Evolutionary conservation across 2,113 vertebrate genomes (phyloP).

Genomic region (Ammospiza nelsoni): DNA sequence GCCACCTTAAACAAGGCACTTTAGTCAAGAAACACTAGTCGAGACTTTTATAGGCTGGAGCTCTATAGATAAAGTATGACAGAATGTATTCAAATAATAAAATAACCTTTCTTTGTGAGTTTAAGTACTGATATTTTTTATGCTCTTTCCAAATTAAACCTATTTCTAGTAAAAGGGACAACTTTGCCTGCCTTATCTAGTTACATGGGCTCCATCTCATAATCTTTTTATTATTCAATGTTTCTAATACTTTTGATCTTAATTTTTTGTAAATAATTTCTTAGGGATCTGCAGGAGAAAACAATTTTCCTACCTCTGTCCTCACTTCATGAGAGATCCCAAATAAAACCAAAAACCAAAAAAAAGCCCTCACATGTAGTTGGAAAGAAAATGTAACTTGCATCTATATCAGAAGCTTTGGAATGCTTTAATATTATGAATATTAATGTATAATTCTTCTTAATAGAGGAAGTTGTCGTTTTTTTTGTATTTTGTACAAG

Average conservation of each 20-base stretch:
- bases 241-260: not conserved
- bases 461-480: not conserved
- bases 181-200: not conserved
- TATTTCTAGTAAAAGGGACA: not conserved
- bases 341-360: not conserved
- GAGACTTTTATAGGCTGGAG: not conserved
- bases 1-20: not conserved
- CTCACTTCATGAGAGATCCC: constrained; percentile 11
- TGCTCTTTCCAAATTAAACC: not conserved
- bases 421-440: not conserved
- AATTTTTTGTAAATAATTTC: constrained; percentile 28
- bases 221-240: constrained; percentile 40
- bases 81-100: not conserved
- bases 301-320: not conserved
- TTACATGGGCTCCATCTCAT: not conserved
- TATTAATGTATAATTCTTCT: not conserved
- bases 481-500: not conserved
- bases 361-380: accelerated
- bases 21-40: not conserved
- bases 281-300: not conserved
- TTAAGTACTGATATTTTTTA: not conserved
- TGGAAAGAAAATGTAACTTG: not conserved
- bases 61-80: not conserved
- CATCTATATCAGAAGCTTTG: not conserved
- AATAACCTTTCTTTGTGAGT: accelerated